A percentile compares a stretch with the other conserved stretches of the same genome.
phyloP scores from a whole-genome alignment of 2,113 vertebrate species.

The Taurulus bubalis region DNA sequence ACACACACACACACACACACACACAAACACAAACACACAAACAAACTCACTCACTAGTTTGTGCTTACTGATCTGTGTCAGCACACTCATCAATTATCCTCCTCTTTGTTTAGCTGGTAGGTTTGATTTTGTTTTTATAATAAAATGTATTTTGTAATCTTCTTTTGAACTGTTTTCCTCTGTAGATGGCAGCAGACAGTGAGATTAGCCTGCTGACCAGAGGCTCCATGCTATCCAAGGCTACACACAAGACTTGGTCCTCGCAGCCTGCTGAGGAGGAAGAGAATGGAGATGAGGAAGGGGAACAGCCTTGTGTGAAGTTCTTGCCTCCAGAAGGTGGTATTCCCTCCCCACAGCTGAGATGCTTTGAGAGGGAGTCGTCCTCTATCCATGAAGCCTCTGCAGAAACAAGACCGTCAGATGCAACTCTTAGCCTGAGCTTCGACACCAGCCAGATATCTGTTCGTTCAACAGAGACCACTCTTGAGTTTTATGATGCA shows the following conservation, averaged over 20 bases:
- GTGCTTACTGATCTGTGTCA: neutral
- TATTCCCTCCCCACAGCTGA: slow-evolving; percentile 40
- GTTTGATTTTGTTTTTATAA: neutral
- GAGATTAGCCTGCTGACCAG: slow-evolving; percentile 73
- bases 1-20: neutral
- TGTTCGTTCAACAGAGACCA: slow-evolving; percentile 85
- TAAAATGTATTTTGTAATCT: slow-evolving; percentile 3
- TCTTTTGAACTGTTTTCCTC: slow-evolving; percentile 24
- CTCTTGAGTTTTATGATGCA: slow-evolving; percentile 89
- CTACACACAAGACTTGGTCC: slow-evolving; percentile 65
- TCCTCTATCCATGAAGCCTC: slow-evolving; percentile 45
- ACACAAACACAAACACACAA: too few species aligned
- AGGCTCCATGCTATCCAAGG: slow-evolving; percentile 60
- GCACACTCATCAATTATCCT: neutral
- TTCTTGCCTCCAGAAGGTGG: slow-evolving; percentile 61
- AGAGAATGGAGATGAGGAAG: slow-evolving; percentile 54
- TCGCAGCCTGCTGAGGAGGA: slow-evolving; percentile 59
- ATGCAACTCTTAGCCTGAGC: slow-evolving; percentile 62
- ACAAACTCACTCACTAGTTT: neutral
- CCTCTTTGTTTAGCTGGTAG: neutral
- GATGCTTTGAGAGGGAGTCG: slow-evolving; percentile 47
- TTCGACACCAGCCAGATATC: slow-evolving; percentile 82
- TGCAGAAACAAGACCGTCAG: slow-evolving; percentile 61
- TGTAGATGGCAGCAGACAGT: slow-evolving; percentile 77
- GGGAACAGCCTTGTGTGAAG: slow-evolving; percentile 27